These are phyloP conservation scores for Laothoe populi DNA, from an alignment of 2,888 invertebrate species.

Conservation along the genomic window DNA sequence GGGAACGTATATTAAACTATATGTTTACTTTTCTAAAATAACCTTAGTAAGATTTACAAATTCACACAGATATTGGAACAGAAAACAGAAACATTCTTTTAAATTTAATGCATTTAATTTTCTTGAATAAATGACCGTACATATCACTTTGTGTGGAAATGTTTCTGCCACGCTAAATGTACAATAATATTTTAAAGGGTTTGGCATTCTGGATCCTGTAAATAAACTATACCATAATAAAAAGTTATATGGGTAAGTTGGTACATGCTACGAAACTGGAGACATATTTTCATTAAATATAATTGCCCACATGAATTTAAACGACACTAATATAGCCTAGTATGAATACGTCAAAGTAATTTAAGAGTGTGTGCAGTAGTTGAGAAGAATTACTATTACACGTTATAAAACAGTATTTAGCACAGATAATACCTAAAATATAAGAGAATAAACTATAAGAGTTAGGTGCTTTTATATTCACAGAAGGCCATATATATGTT, in stretches of 20 bases:
- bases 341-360: slow-evolving; percentile 26
- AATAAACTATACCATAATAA: slow-evolving; percentile 17
- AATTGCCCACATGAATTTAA: slow-evolving; percentile 77
- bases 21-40: slow-evolving; percentile 15
- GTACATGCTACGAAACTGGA: slow-evolving; percentile 62
- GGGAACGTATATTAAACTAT: slow-evolving; percentile 3
- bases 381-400: neutral
- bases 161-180: slow-evolving; percentile 8
- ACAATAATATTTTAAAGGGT: slow-evolving; percentile 15
- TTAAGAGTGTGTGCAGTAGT: neutral
- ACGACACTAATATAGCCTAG: slow-evolving; percentile 31
- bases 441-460: neutral
- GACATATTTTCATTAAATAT: slow-evolving; percentile 80
- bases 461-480: neutral
- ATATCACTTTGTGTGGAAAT: slow-evolving; percentile 14
- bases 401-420: slow-evolving; percentile 5
- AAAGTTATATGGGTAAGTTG: slow-evolving; percentile 14
- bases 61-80: slow-evolving; percentile 11
- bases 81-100: slow-evolving; percentile 5
- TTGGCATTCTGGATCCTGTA: slow-evolving; percentile 7
- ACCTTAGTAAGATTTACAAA: slow-evolving; percentile 8
- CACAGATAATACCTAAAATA: neutral
- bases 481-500: slow-evolving; percentile 36
- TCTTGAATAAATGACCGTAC: neutral
- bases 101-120: neutral